Evolutionary conservation across 2,113 vertebrate species (phyloP).

Genomic region (Leptodactylus fuscus): DNA sequence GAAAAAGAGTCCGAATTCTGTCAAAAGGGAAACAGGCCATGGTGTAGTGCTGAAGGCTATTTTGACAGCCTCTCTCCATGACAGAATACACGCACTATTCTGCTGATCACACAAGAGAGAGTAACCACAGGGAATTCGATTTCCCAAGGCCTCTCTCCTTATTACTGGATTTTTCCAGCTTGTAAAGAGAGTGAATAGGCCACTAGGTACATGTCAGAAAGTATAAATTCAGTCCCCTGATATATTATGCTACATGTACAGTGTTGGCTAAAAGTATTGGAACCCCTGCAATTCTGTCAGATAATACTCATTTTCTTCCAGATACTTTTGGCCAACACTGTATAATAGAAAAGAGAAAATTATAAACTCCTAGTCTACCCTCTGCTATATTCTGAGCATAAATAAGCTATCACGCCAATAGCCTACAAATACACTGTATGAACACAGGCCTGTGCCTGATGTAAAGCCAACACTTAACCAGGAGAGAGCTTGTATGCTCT

Average conservation of each 20-base stretch:
- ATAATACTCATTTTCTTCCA: too few species aligned
- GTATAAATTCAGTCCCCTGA: neutral
- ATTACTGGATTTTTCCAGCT: neutral
- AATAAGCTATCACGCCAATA: neutral
- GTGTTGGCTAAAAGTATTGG: too few species aligned
- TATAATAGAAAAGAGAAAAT: too few species aligned
- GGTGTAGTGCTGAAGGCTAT: neutral
- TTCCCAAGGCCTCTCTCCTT: neutral
- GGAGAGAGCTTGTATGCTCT: too few species aligned
- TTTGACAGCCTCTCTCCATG: neutral
- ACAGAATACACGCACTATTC: neutral
- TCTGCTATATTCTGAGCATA: neutral
- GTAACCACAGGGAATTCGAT: neutral
- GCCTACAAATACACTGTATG: neutral
- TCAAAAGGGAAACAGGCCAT: neutral
- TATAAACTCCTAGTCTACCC: neutral
- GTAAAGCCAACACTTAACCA: too few species aligned
- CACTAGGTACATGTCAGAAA: neutral
- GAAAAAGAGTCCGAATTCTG: neutral
- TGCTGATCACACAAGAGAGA: neutral
- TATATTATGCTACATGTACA: neutral
- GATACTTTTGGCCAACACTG: too few species aligned
- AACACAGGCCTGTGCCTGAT: too few species aligned
- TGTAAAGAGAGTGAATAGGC: neutral
- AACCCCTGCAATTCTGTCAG: too few species aligned